Conservation (phyloP, 1,140 invertebrate species). For the Dreissena polymorpha region DNA sequence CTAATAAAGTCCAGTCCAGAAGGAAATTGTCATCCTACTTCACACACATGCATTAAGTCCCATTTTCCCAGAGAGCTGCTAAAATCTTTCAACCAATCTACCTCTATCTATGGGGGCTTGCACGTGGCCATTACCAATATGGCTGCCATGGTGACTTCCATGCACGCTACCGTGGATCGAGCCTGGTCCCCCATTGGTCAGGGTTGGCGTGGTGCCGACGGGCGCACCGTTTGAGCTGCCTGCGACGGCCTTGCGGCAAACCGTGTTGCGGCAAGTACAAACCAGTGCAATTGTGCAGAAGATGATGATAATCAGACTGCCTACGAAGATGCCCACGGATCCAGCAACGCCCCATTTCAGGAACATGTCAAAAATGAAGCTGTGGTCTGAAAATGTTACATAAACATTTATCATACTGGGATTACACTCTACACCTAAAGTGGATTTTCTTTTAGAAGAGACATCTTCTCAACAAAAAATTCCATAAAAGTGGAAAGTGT, state of each 20-base stretch:
- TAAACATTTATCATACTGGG: neutral
- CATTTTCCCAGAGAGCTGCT: no score
- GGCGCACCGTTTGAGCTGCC: neutral
- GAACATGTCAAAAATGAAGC: conserved; percentile 29
- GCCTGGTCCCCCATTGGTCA: conserved; percentile 49
- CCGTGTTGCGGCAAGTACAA: conserved; percentile 42
- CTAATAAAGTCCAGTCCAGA: no score
- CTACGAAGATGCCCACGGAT: conserved; percentile 49
- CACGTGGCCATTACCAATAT: conserved; percentile 46
- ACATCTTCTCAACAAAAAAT: no score
- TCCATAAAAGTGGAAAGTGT: no score
- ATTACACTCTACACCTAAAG: neutral
- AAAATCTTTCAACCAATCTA: conserved; percentile 5
- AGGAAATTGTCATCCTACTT: no score
- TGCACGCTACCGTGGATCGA: conserved; percentile 40
- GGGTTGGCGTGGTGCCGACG: neutral
- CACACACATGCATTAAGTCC: no score
- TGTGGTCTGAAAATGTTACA: conserved; percentile 32
- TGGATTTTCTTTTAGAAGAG: neutral
- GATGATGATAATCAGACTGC: conserved; percentile 39
- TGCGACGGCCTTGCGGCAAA: conserved; percentile 27
- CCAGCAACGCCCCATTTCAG: conserved; percentile 45
- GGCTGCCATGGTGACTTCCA: conserved; percentile 42
- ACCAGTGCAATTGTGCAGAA: conserved; percentile 40
- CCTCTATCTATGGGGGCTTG: conserved; percentile 50